phyloP scores from a whole-genome alignment of 2,113 vertebrate genomes.

The Machaerirhynchus nigripectus region DNA sequence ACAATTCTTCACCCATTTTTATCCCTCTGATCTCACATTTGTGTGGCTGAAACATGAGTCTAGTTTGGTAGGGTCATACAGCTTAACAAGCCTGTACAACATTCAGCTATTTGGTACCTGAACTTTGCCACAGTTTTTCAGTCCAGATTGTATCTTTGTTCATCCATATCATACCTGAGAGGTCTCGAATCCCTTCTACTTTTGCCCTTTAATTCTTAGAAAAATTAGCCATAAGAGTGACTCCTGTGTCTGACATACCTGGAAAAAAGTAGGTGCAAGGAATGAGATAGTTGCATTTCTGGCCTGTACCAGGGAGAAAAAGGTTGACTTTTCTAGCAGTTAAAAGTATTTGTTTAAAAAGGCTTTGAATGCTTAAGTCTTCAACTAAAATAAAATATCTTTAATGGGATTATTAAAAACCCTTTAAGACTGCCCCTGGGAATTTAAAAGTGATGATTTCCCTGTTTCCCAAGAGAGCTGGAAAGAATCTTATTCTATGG shows the following conservation, averaged over 20 bases:
- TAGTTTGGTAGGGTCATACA: background rate
- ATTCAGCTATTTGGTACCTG: background rate
- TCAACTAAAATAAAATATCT: background rate
- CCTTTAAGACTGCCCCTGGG: background rate
- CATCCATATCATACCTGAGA: background rate
- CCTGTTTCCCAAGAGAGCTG: background rate
- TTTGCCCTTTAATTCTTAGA: background rate
- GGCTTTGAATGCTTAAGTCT: background rate
- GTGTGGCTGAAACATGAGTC: background rate
- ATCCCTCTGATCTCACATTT: background rate
- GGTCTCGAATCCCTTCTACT: background rate
- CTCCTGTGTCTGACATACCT: background rate
- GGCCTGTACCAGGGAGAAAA: background rate
- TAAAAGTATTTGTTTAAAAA: background rate
- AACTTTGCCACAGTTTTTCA: background rate
- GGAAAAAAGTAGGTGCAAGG: background rate
- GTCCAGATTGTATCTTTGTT: background rate
- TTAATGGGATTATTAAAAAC: background rate
- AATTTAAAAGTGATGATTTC: background rate
- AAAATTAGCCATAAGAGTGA: background rate
- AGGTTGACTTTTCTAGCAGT: background rate
- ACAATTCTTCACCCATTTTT: background rate
- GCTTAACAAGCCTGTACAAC: background rate
- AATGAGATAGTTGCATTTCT: background rate
- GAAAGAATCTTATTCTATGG: background rate